Evolutionary conservation across 2,888 invertebrate species (phyloP).

Genomic region (Laspeyria flexula): DNA sequence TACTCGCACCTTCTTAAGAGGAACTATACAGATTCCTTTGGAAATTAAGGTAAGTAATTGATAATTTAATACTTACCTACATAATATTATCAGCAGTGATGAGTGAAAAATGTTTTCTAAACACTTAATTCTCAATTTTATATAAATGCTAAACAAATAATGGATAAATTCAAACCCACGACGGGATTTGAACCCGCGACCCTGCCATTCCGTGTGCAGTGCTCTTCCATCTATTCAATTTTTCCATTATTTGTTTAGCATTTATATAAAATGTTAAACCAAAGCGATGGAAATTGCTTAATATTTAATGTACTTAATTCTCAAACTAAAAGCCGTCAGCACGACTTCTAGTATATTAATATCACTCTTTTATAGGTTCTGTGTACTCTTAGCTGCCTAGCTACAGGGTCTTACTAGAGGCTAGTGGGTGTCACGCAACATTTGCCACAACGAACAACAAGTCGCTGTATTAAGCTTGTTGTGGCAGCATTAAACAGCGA

Average conservation of each 20-base stretch:
- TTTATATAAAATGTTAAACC: too few species aligned
- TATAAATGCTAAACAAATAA: too few species aligned
- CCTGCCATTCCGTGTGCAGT: too few species aligned
- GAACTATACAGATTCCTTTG: neutral
- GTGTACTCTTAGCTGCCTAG: neutral
- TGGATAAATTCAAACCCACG: too few species aligned
- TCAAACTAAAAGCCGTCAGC: neutral
- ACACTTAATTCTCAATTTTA: too few species aligned
- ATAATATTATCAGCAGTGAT: too few species aligned
- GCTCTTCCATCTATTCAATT: too few species aligned
- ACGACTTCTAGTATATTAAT: neutral
- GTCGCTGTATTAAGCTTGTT: neutral
- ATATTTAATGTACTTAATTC: neutral
- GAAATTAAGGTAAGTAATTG: neutral
- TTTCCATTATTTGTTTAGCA: too few species aligned
- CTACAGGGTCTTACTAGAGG: neutral
- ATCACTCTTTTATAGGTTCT: neutral
- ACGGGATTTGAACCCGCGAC: too few species aligned
- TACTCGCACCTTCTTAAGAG: neutral
- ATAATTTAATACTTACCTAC: neutral
- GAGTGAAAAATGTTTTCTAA: too few species aligned
- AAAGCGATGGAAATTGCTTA: too few species aligned
- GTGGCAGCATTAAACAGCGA: neutral
- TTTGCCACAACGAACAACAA: neutral
- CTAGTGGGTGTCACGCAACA: neutral